phyloP scores from a whole-genome alignment of 2,797 vertebrate genomes.

The Bradypus variegatus region DNA sequence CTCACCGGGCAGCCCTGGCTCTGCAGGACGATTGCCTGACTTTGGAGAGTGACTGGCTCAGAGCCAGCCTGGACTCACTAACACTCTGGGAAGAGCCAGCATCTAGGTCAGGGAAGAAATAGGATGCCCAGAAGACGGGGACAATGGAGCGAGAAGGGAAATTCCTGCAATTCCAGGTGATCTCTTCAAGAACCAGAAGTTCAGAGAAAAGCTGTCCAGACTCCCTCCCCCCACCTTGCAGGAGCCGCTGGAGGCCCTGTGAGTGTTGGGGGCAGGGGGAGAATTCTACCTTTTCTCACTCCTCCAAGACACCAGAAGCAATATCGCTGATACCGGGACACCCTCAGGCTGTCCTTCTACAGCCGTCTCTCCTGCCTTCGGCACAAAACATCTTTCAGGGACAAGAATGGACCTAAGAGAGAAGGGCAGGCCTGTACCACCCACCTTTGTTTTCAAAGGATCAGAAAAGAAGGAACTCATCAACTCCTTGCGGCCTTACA shows the following conservation, averaged over 20 bases:
- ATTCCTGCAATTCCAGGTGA: background rate
- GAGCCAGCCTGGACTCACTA: background rate
- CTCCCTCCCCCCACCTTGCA: background rate
- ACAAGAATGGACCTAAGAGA: background rate
- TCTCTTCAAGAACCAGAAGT: background rate
- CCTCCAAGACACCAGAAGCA: constrained; percentile 10
- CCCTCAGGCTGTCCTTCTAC: background rate
- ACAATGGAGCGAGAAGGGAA: background rate
- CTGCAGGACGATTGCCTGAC: accelerated
- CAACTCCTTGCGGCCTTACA: background rate
- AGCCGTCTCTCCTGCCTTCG: background rate
- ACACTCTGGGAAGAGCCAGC: background rate
- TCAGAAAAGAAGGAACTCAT: background rate
- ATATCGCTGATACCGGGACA: background rate
- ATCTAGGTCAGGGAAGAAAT: background rate
- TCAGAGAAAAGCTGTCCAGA: background rate
- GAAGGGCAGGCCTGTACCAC: background rate
- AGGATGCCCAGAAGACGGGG: background rate
- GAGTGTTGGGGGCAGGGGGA: too few relatives aligned
- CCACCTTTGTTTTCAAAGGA: background rate
- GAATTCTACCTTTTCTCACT: background rate
- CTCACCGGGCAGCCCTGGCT: background rate
- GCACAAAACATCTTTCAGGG: constrained; percentile 27
- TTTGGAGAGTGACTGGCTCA: background rate
- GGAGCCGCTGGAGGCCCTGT: background rate